Base-by-base conservation (phyloP, 2,888 invertebrate genomes). In the Rhagium mordax region DNA sequence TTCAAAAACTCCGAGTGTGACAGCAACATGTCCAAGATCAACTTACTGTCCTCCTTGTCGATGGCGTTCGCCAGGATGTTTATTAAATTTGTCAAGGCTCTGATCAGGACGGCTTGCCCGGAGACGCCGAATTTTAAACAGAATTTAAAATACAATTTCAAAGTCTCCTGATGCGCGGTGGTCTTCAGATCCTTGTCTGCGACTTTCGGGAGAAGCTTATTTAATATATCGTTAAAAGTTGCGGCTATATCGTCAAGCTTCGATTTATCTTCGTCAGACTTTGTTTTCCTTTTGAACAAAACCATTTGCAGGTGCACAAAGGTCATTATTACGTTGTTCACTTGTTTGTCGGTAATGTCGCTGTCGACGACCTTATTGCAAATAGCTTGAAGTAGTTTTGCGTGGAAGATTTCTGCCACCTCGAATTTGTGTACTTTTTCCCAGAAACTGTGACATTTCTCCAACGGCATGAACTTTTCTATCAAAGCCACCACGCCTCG, bases 1-100 rank as follows among this genome's bases (percentile, higher is more conserved):
- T 93, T 93, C 60, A 93, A 87, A 85, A 95, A 95, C 82, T 94
- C 93, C 0, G 95, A 95, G 88, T 96, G 95, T 0, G 93, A 92
- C 3, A 91, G 90, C 8, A 93, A 90, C 94, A 95, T 94, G 75
- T 94, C 94, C 79, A 94, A 93, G 6, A 94, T 86, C 18, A 90
- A 89, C 60, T 87, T 88, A 0, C 89, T 87, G 18, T 89, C 88
- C 16, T 91, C 88, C 51, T 90, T 88, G 3, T 87, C 85, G 0
- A 91, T 85, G 47, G n/a, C 57, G n/a, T 62, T 53, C 69, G 91
- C 89, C 2, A 93, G 89, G 15, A 93, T 84, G 62, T 86, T 88
- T 0, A 91, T 89, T 29, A 94, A 83, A 13, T 91, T 86, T 72
- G 89, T 89, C 15, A 95, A 83, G 33, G 93, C 81, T 75, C 89